Conservation (phyloP, 1,140 invertebrate species). For the Papilio dardanus region DNA sequence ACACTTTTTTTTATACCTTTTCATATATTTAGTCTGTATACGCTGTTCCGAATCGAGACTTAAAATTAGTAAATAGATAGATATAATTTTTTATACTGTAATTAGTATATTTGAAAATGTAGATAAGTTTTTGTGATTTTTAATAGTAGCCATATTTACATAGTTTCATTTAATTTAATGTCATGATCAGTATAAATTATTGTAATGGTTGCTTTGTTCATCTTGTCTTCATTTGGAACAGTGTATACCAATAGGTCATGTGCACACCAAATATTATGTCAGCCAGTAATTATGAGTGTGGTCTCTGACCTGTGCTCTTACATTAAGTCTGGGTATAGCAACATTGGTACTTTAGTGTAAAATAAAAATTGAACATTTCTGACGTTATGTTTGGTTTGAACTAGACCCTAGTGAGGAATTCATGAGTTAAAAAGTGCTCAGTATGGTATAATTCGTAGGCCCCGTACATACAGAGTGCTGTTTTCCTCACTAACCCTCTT, state of each 20-base stretch:
- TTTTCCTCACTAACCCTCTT: constrained; percentile 11
- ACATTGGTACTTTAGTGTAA: background rate
- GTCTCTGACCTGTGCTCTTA: no score
- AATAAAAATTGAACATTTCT: background rate
- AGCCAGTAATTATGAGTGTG: background rate
- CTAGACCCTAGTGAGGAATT: constrained; percentile 3
- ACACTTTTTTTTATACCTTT: no score
- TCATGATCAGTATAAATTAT: background rate
- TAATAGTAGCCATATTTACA: no score
- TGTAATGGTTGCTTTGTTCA: background rate
- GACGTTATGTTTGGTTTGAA: background rate
- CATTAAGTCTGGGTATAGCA: background rate
- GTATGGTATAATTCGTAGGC: background rate
- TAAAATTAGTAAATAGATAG: background rate
- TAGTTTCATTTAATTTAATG: background rate
- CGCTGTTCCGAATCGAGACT: background rate
- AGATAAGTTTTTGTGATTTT: no score
- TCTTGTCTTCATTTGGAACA: background rate
- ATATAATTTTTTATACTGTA: background rate
- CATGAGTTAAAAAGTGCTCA: background rate
- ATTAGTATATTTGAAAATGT: background rate
- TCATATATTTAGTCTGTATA: background rate
- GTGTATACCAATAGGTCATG: background rate
- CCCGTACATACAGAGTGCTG: background rate
- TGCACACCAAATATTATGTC: background rate